Conservation (phyloP, 1,140 invertebrate species). For the Ganaspis sp. region DNA sequence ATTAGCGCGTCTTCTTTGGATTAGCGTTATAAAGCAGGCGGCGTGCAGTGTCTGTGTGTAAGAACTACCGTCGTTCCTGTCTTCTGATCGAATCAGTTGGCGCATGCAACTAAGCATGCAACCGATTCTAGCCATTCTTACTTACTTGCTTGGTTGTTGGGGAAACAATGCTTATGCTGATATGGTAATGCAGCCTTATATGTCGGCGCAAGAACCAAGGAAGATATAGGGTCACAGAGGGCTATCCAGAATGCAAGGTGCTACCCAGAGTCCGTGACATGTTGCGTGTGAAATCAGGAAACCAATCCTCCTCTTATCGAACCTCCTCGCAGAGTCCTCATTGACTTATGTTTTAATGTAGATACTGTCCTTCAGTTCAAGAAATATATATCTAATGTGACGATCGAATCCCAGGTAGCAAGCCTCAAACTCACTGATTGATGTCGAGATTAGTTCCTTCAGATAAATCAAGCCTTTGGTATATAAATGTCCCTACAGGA, state of each 20-base stretch:
- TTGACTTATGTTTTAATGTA: constrained; percentile 21
- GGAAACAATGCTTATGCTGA: constrained; percentile 28
- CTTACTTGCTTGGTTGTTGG: neutral
- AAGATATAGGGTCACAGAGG: constrained; percentile 22
- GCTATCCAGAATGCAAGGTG: constrained; percentile 24
- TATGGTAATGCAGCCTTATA: constrained; percentile 19
- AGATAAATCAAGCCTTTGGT: constrained; percentile 8
- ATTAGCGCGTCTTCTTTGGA: constrained; percentile 27
- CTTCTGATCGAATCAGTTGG: constrained; percentile 27
- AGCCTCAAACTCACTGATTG: constrained; percentile 5
- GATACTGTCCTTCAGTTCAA: neutral
- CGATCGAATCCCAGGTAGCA: constrained; percentile 4
- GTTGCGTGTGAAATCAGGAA: constrained; percentile 25
- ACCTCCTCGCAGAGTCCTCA: neutral
- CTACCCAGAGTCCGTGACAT: constrained; percentile 28
- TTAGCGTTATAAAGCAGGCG: constrained; percentile 16
- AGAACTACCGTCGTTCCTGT: constrained; percentile 11
- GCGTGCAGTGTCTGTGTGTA: neutral
- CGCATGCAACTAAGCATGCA: neutral
- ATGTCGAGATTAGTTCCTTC: neutral
- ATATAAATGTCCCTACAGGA: neutral
- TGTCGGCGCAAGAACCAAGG: constrained; percentile 29
- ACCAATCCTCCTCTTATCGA: neutral
- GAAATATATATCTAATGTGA: neutral
- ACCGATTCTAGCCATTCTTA: neutral